Conservation (phyloP, 2,113 vertebrate species). For the Grammomys dolichurus region DNA sequence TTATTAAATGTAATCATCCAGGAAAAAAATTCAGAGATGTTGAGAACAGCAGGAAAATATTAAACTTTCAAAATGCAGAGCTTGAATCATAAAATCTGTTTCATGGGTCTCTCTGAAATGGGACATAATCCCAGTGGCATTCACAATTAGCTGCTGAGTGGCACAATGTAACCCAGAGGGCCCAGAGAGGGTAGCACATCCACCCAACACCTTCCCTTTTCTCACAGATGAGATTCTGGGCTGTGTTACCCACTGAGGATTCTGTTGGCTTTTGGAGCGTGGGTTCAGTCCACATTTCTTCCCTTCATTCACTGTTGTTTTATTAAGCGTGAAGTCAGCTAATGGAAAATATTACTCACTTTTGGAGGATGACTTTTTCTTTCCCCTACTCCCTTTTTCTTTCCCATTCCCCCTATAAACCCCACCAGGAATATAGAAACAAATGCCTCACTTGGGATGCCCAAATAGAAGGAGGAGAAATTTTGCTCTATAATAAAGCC, state of each 20-base stretch:
- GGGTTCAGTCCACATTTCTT: constrained; percentile 38
- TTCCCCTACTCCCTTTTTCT: not conserved
- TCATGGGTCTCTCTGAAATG: constrained; percentile 60
- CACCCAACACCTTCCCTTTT: not conserved
- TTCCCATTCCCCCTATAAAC: not conserved
- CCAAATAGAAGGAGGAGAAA: not conserved
- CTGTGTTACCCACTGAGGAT: not conserved
- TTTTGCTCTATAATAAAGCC: not conserved
- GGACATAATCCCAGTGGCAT: constrained; percentile 69
- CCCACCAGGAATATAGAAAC: not conserved
- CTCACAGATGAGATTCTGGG: not conserved
- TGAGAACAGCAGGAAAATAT: constrained; percentile 81
- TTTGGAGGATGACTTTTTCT: constrained; percentile 16
- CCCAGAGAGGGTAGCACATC: not conserved
- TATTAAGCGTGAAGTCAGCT: constrained; percentile 75
- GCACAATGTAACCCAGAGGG: constrained; percentile 61
- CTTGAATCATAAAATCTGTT: constrained; percentile 72
- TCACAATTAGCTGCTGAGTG: constrained; percentile 60
- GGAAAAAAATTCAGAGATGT: constrained; percentile 60
- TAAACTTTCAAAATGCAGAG: constrained; percentile 68
- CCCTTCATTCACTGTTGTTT: constrained; percentile 21
- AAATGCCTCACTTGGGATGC: not conserved
- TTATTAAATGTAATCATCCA: constrained; percentile 76
- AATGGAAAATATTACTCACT: constrained; percentile 77
- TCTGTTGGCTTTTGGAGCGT: constrained; percentile 30